phyloP scores from a whole-genome alignment of 2,113 vertebrate species.

The Gallinago jamesoni region DNA sequence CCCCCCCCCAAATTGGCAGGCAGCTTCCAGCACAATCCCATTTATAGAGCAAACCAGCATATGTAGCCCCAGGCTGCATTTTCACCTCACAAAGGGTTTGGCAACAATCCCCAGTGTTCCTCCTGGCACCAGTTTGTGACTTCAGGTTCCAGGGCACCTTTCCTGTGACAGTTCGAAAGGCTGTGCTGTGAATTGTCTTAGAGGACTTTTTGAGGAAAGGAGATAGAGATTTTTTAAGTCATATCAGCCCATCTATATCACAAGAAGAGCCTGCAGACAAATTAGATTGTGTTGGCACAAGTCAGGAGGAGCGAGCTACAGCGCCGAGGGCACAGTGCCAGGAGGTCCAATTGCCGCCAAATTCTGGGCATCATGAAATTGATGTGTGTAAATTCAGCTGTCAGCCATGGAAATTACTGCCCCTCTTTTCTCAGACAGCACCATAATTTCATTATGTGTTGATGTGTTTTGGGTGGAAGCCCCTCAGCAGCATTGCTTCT shows the following conservation, averaged over 20 bases:
- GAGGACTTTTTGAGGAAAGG: not conserved
- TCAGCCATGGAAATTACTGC: not conserved
- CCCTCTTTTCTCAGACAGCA: slow-evolving; percentile 3
- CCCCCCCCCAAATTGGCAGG: not conserved
- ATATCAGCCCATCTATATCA: not conserved
- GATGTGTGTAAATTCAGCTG: not conserved
- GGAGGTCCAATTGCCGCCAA: not conserved
- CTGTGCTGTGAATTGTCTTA: not conserved
- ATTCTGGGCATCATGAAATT: not conserved
- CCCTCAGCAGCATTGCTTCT: not conserved
- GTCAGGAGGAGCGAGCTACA: not conserved
- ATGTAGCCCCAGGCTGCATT: not conserved
- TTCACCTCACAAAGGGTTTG: not conserved
- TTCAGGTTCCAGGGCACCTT: not conserved
- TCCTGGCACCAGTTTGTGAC: not conserved
- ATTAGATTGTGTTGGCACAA: not conserved
- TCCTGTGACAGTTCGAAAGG: not conserved
- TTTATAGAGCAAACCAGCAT: not conserved
- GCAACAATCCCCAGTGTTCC: not conserved
- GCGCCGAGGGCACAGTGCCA: not conserved
- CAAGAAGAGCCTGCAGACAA: not conserved
- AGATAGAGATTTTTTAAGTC: not conserved
- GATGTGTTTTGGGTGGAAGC: slow-evolving; percentile 14
- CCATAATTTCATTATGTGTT: not conserved
- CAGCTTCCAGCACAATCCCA: not conserved